Conservation (phyloP, 92 coral and sea anemone species). For the Siderastrea radians region DNA sequence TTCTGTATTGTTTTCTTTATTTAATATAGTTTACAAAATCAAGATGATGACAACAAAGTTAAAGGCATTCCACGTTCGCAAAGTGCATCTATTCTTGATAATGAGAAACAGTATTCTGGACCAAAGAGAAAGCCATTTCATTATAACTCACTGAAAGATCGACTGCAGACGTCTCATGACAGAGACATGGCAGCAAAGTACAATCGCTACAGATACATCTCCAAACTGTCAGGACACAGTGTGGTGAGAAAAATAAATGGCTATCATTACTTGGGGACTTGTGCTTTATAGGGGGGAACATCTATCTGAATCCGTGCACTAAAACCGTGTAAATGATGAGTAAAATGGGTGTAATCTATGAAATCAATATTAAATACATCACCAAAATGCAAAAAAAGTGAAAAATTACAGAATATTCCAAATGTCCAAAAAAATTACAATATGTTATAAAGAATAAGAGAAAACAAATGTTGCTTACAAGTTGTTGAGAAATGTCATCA, state of each 20-base stretch:
- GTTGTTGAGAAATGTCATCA: too few species aligned
- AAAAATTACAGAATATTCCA: too few species aligned
- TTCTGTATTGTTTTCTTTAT: background rate
- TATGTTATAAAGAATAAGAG: too few species aligned
- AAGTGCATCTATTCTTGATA: background rate
- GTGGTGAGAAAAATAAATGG: slow-evolving; percentile 59
- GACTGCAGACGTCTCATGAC: slow-evolving; percentile 60
- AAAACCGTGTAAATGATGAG: too few species aligned
- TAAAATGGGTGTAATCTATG: too few species aligned
- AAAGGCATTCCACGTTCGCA: background rate
- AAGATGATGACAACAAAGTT: background rate
- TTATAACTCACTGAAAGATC: slow-evolving; percentile 66
- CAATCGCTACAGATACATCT: slow-evolving; percentile 85
- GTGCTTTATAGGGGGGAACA: too few species aligned
- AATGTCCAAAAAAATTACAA: too few species aligned
- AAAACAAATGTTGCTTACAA: too few species aligned
- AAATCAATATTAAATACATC: too few species aligned
- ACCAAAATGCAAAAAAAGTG: too few species aligned
- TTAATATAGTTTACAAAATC: background rate
- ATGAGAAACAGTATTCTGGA: background rate
- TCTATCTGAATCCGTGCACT: too few species aligned
- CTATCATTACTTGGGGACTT: background rate
- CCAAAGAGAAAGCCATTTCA: slow-evolving; percentile 81
- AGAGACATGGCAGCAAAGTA: slow-evolving; percentile 77
- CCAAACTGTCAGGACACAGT: slow-evolving; percentile 79